A percentile compares a stretch with the other conserved stretches of the same genome.
These are phyloP conservation scores for Lasioglossum marginatum DNA, from an alignment of 2,888 invertebrate genomes.

Conservation along the genomic window DNA sequence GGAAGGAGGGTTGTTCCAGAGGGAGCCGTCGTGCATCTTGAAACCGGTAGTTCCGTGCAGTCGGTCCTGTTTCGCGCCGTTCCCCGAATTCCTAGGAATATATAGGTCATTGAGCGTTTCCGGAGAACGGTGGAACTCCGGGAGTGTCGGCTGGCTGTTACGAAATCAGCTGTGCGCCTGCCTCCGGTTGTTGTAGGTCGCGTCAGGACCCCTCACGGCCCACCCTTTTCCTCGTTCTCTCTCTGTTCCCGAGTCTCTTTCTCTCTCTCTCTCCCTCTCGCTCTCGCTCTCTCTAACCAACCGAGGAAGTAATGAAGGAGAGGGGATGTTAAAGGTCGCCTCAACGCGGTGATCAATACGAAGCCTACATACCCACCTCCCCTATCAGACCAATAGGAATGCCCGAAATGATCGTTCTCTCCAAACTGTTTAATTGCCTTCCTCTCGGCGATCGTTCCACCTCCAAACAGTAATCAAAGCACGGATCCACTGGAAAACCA, in stretches of 20 bases:
- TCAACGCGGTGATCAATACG: slow-evolving; percentile 77
- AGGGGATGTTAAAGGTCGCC: slow-evolving; percentile 78
- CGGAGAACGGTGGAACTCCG: slow-evolving; percentile 68
- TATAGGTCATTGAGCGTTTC: slow-evolving; percentile 68
- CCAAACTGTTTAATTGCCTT: background rate
- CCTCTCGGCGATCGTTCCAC: background rate
- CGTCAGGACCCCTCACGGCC: slow-evolving; percentile 61
- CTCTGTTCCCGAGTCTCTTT: slow-evolving; percentile 12
- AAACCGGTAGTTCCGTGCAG: background rate
- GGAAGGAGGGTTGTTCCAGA: background rate
- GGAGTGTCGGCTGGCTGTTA: slow-evolving; percentile 66
- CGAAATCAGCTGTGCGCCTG: slow-evolving; percentile 79
- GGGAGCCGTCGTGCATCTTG: background rate
- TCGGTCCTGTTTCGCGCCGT: slow-evolving; percentile 48
- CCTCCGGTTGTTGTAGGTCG: slow-evolving; percentile 79
- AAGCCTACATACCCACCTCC: slow-evolving; percentile 74
- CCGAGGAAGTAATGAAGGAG: slow-evolving; percentile 33
- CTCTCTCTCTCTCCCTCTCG: slow-evolving; percentile 33
- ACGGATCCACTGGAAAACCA: background rate
- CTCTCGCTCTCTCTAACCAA: slow-evolving; percentile 44
- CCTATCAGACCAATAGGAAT: slow-evolving; percentile 70
- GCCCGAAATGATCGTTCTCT: slow-evolving; percentile 51
- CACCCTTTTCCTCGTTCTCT: slow-evolving; percentile 5
- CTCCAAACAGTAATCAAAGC: background rate
- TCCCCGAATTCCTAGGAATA: slow-evolving; percentile 44